phyloP scores from a whole-genome alignment of 2,113 vertebrate species.

The Alosa alosa region DNA sequence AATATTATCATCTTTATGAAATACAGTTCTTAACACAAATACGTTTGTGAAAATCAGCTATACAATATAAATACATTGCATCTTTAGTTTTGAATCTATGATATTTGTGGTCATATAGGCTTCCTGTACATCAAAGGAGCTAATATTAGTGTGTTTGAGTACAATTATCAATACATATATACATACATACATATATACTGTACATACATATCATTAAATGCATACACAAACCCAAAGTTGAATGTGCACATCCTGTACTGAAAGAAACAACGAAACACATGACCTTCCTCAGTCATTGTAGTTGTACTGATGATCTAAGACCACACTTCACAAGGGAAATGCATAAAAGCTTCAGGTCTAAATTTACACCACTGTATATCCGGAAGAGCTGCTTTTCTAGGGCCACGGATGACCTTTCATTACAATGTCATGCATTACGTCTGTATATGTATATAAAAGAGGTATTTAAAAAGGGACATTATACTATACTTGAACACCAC shows the following conservation, averaged over 20 bases:
- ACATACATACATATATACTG: constrained; percentile 33
- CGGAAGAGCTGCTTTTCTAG: not conserved
- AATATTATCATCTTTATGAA: constrained; percentile 49
- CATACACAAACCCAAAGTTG: constrained; percentile 43
- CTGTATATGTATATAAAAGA: not conserved
- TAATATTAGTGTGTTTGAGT: constrained; percentile 43
- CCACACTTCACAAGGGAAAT: not conserved
- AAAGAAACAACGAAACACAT: not conserved
- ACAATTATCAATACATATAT: constrained; percentile 48
- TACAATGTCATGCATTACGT: not conserved
- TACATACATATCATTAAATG: constrained; percentile 49
- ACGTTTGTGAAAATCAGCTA: constrained; percentile 47
- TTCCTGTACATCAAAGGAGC: constrained; percentile 38
- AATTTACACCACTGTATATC: not conserved
- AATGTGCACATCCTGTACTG: constrained; percentile 5
- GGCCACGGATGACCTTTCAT: not conserved
- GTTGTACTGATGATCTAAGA: not conserved
- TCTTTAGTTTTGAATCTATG: constrained; percentile 42
- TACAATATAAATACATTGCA: constrained; percentile 55
- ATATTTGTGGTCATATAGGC: constrained; percentile 32
- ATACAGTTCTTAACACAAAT: constrained; percentile 50
- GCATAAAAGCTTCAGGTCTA: not conserved
- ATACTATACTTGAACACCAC: not conserved
- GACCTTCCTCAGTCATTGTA: not conserved
- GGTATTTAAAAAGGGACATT: not conserved